phyloP scores from a whole-genome alignment of 2,797 vertebrate genomes.

The Morus bassanus region DNA sequence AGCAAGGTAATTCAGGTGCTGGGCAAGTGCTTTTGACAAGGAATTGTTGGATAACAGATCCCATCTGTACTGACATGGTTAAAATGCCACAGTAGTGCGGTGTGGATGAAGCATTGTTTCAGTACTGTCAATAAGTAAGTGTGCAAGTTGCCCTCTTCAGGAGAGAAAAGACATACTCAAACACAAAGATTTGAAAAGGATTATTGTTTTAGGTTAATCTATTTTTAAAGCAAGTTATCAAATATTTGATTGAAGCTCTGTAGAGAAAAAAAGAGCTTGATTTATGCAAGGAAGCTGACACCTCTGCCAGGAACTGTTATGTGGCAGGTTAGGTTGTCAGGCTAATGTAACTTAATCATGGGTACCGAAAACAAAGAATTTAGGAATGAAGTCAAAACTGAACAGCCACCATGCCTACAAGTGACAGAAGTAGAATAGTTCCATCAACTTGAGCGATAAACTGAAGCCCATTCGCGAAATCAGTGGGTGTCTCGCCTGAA shows the following conservation, averaged over 20 bases:
- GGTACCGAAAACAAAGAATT: constrained; percentile 6
- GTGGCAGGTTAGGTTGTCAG: neutral
- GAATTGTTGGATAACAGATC: neutral
- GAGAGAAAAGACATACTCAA: neutral
- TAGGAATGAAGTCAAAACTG: constrained; percentile 3
- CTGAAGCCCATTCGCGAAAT: constrained; percentile 31
- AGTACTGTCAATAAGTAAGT: neutral
- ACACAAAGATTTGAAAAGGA: neutral
- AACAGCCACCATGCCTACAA: neutral
- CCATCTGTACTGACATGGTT: neutral
- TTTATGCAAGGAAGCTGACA: neutral
- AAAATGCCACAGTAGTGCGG: neutral
- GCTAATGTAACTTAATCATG: neutral
- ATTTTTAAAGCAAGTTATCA: neutral
- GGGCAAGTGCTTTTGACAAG: neutral
- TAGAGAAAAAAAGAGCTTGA: neutral
- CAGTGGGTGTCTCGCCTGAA: constrained; percentile 1
- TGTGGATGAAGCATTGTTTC: rapidly evolving
- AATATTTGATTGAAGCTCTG: neutral
- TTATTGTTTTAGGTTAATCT: neutral
- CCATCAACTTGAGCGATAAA: constrained; percentile 14
- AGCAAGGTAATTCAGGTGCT: neutral
- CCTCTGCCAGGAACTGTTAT: neutral
- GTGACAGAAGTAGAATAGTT: constrained; percentile 48
- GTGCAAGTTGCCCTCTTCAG: neutral